Conservation (phyloP, 2,113 vertebrate species). For the Phalacrocorax brasilianus region DNA sequence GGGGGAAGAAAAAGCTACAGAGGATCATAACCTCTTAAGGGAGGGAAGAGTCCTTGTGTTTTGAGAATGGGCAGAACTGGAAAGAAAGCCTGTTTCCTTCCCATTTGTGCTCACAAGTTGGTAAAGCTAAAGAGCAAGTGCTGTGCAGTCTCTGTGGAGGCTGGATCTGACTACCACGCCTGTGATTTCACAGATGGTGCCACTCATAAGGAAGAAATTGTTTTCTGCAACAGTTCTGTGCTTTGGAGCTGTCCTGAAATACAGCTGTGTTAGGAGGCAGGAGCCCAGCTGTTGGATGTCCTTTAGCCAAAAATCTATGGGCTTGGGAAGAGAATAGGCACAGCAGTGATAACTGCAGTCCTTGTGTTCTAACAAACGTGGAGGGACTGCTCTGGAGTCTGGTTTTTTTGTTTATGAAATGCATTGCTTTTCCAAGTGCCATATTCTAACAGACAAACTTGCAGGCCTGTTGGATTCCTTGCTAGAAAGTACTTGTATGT, state of each 20-base stretch:
- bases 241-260: background rate
- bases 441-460: background rate
- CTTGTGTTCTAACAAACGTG: background rate
- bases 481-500: background rate
- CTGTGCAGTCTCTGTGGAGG: background rate
- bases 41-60: background rate
- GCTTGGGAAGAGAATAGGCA: background rate
- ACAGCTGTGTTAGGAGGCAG: background rate
- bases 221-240: background rate
- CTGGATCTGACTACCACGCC: accelerated
- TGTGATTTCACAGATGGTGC: background rate
- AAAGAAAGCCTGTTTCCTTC: background rate
- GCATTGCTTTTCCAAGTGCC: background rate
- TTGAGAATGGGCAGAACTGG: background rate
- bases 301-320: background rate
- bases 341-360: background rate
- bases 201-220: background rate
- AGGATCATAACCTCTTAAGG: background rate
- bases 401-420: background rate
- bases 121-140: background rate
- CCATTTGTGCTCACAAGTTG: background rate
- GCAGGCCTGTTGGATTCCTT: background rate
- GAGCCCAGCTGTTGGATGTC: background rate
- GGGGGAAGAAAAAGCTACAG: background rate
- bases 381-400: background rate